Evolutionary conservation across 2,888 invertebrate species (phyloP), one percentile per base, ranked within the genome.

Genomic region (Nomada fucata): DNA sequence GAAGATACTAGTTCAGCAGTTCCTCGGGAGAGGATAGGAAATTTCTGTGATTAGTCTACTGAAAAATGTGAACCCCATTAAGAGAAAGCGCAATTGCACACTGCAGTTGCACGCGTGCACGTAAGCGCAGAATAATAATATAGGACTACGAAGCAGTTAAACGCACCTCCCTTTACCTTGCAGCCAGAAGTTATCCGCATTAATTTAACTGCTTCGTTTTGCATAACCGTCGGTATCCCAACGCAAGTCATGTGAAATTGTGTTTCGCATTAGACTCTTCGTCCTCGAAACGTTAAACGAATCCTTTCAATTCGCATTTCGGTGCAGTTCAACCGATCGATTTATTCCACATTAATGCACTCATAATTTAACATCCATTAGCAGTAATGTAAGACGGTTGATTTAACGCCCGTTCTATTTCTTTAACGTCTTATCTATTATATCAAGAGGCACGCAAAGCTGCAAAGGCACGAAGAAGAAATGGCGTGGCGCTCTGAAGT

Each of bases 401-500:
- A 71, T 71, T 52, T 47, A 71, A 20, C 15, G 50, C 5, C 7
- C 26, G 36, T 50, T 52, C 20, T 7, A 10, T 9, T 13, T 11
- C 36, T 15, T 15, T 42, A 7, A 18, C 59, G 10, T 60, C 36
- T 50, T 29, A 23, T n/a, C 26, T 18, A 63, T 68, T 72, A 69
- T 15, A 15, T 13, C 15, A 13, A 70, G 68, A 72, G 61, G 55
- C 50, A 44, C 72, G 11, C 9, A 57, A 11, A 59, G 47, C 50
- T 36, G 26, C n/a, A 42, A 36, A 57, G 26, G 26, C 11, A 20
- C 42, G 50, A 55, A 67, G 60, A 59, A 65, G 60, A n/a, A 29
- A n/a, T 18, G 77, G 18, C 3, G 26, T 50, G 60, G 42, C 53
- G 57, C 86, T 88, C 84, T 85, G 86, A 86, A 89, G 90, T 90